A percentile compares a stretch with the other conserved stretches of the same genome.
Evolutionary conservation across 2,113 vertebrate genomes (phyloP).

Genomic region (Gallinago jamesoni): DNA sequence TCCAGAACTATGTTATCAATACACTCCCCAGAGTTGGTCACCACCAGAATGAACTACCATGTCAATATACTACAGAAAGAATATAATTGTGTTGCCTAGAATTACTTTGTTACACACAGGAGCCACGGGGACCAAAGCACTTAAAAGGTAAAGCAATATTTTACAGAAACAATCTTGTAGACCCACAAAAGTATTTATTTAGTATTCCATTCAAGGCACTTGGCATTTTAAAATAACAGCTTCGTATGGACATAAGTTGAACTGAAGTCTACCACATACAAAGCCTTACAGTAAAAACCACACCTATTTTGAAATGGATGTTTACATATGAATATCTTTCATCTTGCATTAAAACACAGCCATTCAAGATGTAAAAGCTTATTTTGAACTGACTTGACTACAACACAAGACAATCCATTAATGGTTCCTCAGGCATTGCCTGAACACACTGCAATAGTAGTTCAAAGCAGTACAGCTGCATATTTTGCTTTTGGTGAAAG

Average conservation of each 20-base stretch:
- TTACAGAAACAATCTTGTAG: not conserved
- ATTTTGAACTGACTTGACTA: not conserved
- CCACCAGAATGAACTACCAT: not conserved
- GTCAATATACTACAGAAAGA: not conserved
- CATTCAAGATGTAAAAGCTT: not conserved
- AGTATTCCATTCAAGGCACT: not conserved
- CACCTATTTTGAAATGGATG: not conserved
- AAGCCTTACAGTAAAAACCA: not conserved
- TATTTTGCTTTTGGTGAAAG: slow-evolving; percentile 5
- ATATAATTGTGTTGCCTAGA: not conserved
- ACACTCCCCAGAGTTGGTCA: not conserved
- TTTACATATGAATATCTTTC: slow-evolving; percentile 22
- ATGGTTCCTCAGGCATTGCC: not conserved
- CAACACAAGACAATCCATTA: not conserved
- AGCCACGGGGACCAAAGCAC: not conserved
- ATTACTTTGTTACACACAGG: not conserved
- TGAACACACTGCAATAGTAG: not conserved
- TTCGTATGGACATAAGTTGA: not conserved
- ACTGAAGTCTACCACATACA: not conserved
- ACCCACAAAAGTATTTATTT: not conserved
- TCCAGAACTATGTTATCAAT: not conserved
- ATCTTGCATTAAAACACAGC: not conserved
- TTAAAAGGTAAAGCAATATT: not conserved
- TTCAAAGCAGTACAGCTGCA: slow-evolving; percentile 22
- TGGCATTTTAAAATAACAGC: not conserved